Evolutionary conservation across 2,888 invertebrate genomes (phyloP).

Genomic region (Timandra comae): DNA sequence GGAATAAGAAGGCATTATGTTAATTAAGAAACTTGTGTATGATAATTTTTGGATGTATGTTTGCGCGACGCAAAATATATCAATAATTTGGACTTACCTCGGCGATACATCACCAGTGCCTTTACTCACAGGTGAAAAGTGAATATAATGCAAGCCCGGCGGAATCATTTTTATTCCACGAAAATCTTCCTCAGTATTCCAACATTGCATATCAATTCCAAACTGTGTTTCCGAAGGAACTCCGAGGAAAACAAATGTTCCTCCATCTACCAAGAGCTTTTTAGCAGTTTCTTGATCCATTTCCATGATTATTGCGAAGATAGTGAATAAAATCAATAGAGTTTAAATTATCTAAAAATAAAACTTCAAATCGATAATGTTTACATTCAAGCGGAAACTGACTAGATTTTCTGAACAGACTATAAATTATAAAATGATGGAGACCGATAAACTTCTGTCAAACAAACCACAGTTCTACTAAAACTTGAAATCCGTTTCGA

Average conservation of each 20-base stretch:
- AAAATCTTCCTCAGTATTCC: constrained; percentile 94
- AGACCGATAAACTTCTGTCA: no score
- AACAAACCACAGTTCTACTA: no score
- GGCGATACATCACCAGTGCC: constrained; percentile 81
- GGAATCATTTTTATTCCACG: constrained; percentile 99
- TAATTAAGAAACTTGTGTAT: no score
- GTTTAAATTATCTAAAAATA: constrained; percentile 37
- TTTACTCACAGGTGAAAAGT: constrained; percentile 84
- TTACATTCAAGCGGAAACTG: constrained; percentile 39
- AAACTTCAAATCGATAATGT: constrained; percentile 28
- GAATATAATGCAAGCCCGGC: constrained; percentile 95
- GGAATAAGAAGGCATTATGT: no score
- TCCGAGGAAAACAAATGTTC: constrained; percentile 87
- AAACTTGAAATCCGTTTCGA: no score
- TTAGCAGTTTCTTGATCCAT: constrained; percentile 88
- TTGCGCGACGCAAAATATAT: no score
- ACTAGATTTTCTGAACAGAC: no score
- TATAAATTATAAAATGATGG: no score
- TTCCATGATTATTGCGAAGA: constrained; percentile 30
- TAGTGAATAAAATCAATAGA: no score
- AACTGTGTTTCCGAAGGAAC: constrained; percentile 95
- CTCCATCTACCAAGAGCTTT: constrained; percentile 87
- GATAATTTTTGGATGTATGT: no score
- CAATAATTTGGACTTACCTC: constrained; percentile 51
- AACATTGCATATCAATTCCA: constrained; percentile 91